Base-by-base conservation (phyloP, 2,888 invertebrate species). In the Stomorhina lunata region DNA sequence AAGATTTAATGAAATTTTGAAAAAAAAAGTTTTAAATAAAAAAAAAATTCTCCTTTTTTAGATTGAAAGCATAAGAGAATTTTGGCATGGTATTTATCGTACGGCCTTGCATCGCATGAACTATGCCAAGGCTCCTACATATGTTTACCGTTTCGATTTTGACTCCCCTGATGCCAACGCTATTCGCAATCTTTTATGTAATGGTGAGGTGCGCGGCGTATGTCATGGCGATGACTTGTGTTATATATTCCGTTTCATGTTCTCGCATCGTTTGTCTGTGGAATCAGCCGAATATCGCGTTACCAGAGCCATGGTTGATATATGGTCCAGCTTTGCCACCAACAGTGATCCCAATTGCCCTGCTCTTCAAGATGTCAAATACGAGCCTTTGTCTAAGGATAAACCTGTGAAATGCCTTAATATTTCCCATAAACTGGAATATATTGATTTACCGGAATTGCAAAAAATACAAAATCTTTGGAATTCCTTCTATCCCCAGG, bases 181-280 rank as follows among this genome's bases (percentile, higher is more conserved):
- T 40, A 88, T 89, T 43, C 86, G 88, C n/a, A 86, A 88, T 29
- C 71, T 90, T 12, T 84, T 90, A 7, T 90, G 89, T 34, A 90
- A 89, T 10, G 84, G 85, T 4, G 85, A 87, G 37, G 69, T 89
- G 22, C 85, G 86, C 0, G 91, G 91, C 9, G 88, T 87, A 0
- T 88, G 90, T 32, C 91, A 91, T 84, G 90, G 88, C 1, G 91
- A 91, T 83, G 91, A 91, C 68, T 83, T 91, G 17, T 86, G 87
- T 25, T 91, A 90, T 75, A 84, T 91, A 0, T 91, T 90, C 61
- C 87, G 88, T 29, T 87, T 88, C 27, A 86, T 88, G 81, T 83
- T 90, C 48, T 86, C 88, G 2, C 86, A 88, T 25, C 87, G 86
- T 10, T 79, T 88, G 2, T 69, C 85, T 2, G 80, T 84, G 0